Base-by-base conservation (phyloP, 2,888 invertebrate genomes). In the Yponomeuta sedellus region DNA sequence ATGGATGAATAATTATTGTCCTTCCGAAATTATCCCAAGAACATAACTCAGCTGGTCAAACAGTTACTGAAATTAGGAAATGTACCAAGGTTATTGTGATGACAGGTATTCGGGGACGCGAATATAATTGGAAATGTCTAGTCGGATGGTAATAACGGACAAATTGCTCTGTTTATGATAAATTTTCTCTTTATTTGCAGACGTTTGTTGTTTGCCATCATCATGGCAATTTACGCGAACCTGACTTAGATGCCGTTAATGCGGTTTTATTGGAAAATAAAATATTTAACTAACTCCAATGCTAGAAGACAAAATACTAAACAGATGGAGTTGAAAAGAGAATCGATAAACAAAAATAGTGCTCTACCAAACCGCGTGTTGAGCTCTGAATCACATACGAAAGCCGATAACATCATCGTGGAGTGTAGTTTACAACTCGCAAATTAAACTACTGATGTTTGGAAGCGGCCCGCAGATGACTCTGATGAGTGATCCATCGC, bases 61-160 rank as follows among this genome's bases (percentile, higher is more conserved):
- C 68, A 64, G 68, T 67, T 65, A 68, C 68, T 52, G 61, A 69
- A 70, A 69, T 66, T 71, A 65, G 68, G 66, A 64, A 34, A n/a
- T 62, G 62, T 64, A 67, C 44, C 69, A 70, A 71, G 70, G 70
- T 68, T 70, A 64, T 58, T 57, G 62, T 68, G 68, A 69, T 65
- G n/a, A 40, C 63, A 64, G 44, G 66, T 67, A 66, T 67, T 57
- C 67, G 64, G 66, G 69, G 66, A 68, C 68, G 61, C 61, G 66
- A 65, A 71, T 67, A 68, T 52, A 67, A 69, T 66, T 67, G 61
- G 67, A 67, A 69, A 70, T 72, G 69, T 68, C 69, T 69, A 67
- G 67, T 68, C 68, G 66, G 28, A 62, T 67, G 64, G 34, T 65
- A 67, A 68, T 62, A 34, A 34, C 62, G 8, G 62, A 11, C 19